Evolutionary conservation across 2,888 invertebrate species (phyloP), one percentile per base, ranked within the genome.

Genomic region (Furcula furcula): DNA sequence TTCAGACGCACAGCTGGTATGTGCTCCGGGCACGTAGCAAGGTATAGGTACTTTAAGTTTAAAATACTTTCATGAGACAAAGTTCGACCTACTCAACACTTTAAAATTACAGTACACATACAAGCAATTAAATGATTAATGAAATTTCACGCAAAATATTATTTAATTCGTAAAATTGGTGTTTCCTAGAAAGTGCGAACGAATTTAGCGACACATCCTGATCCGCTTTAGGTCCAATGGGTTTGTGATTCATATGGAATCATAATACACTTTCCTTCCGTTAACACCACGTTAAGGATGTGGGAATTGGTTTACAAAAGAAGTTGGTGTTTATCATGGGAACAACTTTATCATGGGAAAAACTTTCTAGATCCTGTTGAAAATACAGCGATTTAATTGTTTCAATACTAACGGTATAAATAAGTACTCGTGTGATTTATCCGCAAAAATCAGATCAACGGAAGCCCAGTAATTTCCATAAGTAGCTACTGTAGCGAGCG

Each of bases 131-230:
- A 10, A 2, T 5, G 1, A 9, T 2, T 7, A 23, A 12, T 23
- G 12, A 11, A 23, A 12, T 23, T 23, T 23, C 7, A 23, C 12
- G 23, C 23, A 23, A 6, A 23, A 23, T 23, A 7, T 12, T 12
- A 23, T 12, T 39, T 26, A 29, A 27, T 19, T 3, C 13, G 21
- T 31, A 25, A 15, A 15, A 16, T 10, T 36, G 36, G 10, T 15
- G 34, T 52, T 61, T 60, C 60, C 60, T 59, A 57, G 57, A 61
- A 56, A 54, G 29, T 36, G 27, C 16, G 11, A 29, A 31, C 43
- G 48, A 53, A 55, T 53, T 48, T 46, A 49, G 31, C 42, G 42
- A 18, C 16, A 29, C 40, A 47, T 58, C 47, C 54, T 47, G 46
- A 40, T 38, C n/a, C n/a, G 30, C 30, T 40, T 50, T 13, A 29